Conservation (phyloP, 2,888 invertebrate genomes). For the Oscheius sp. region DNA sequence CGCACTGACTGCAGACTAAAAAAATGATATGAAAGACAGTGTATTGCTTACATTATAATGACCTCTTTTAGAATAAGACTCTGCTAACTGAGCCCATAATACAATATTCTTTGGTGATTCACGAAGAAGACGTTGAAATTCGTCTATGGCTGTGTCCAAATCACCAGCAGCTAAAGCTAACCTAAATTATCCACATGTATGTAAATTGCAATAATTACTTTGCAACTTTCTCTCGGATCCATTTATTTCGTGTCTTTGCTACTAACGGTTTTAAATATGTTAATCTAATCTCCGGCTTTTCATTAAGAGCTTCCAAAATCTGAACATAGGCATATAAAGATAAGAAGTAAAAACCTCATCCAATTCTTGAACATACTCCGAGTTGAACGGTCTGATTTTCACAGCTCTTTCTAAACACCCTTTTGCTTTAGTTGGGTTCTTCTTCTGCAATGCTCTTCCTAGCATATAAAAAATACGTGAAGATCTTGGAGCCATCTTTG, state of each 20-base stretch:
- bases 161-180: constrained; percentile 31
- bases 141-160: constrained; percentile 37
- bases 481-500: constrained; percentile 44
- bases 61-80: constrained; percentile 41
- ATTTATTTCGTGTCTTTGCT: constrained; percentile 26
- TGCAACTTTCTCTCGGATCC: constrained; percentile 37
- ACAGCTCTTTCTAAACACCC: constrained; percentile 45
- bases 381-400: constrained; percentile 36
- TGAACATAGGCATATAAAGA: not conserved
- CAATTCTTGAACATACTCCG: constrained; percentile 39
- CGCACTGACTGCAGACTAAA: constrained; percentile 44
- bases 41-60: constrained; percentile 29
- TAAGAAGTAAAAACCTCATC: constrained; percentile 26
- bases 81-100: constrained; percentile 40
- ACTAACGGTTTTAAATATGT: constrained; percentile 5
- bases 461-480: constrained; percentile 44
- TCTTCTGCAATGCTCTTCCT: constrained; percentile 28
- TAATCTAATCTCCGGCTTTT: not conserved
- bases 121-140: constrained; percentile 42
- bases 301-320: not conserved
- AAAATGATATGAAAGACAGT: not conserved
- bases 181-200: constrained; percentile 25
- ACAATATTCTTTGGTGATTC: constrained; percentile 30
- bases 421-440: constrained; percentile 42
- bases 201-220: not conserved